Conservation (phyloP, 2,113 vertebrate genomes). For the Irena cyanogastra region DNA sequence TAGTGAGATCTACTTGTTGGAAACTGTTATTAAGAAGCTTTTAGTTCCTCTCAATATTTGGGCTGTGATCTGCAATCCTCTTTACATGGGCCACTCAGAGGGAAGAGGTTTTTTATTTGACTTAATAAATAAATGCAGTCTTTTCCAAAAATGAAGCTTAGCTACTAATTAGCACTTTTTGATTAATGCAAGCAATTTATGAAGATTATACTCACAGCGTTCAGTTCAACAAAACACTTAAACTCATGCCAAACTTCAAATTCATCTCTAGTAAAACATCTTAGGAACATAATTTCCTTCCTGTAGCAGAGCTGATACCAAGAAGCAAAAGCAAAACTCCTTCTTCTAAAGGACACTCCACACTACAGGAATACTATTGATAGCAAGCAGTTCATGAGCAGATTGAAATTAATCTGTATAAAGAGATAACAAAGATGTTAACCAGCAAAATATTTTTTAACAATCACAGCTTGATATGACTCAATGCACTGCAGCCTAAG, state of each 20-base stretch:
- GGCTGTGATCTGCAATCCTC: neutral
- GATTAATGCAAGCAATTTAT: constrained; percentile 7
- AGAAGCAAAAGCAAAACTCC: neutral
- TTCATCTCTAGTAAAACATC: neutral
- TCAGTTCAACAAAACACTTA: constrained; percentile 5
- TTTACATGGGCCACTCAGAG: neutral
- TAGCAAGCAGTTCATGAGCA: neutral
- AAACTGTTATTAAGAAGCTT: neutral
- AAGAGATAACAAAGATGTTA: neutral
- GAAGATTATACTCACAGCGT: neutral
- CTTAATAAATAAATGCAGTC: neutral
- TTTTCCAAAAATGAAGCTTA: neutral
- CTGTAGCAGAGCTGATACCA: neutral
- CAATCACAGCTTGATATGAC: neutral
- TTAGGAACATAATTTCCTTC: neutral
- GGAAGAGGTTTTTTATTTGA: neutral
- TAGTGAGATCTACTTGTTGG: neutral
- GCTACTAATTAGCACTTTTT: constrained; percentile 24
- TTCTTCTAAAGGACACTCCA: neutral
- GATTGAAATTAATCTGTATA: neutral
- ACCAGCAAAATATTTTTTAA: neutral
- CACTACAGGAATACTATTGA: neutral
- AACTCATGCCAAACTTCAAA: neutral
- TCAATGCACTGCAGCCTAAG: neutral
- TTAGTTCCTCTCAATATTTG: neutral